Conservation (phyloP, 2,113 vertebrate species). For the Electrona antarctica region DNA sequence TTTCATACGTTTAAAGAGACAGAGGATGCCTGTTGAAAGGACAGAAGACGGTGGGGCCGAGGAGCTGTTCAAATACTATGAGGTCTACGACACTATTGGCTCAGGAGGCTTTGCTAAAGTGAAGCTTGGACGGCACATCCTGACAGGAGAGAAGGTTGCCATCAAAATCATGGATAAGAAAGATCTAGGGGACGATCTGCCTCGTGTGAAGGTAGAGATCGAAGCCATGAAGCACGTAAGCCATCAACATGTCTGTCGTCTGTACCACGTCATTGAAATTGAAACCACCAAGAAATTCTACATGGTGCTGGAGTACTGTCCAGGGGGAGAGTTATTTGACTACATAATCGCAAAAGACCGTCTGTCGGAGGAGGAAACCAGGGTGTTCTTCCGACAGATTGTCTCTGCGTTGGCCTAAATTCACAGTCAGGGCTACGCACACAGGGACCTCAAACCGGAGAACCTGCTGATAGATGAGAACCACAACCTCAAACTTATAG, state of each 20-base stretch:
- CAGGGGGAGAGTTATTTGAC: slow-evolving; percentile 95
- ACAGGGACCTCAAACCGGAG: slow-evolving; percentile 96
- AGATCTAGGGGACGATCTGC: slow-evolving; percentile 90
- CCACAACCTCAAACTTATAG: slow-evolving; percentile 94
- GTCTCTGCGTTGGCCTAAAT: slow-evolving; percentile 92
- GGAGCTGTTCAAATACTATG: slow-evolving; percentile 76
- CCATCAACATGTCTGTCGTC: slow-evolving; percentile 91
- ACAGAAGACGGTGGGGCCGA: slow-evolving; percentile 58
- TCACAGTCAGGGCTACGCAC: slow-evolving; percentile 92
- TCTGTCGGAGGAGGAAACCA: slow-evolving; percentile 89
- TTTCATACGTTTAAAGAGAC: too few relatives aligned
- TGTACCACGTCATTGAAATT: slow-evolving; percentile 95
- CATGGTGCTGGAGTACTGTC: slow-evolving; percentile 95
- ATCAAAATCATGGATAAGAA: slow-evolving; percentile 97
- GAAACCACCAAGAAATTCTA: slow-evolving; percentile 92
- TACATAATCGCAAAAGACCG: slow-evolving; percentile 94
- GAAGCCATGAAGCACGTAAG: slow-evolving; percentile 93
- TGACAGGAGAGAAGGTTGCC: slow-evolving; percentile 93
- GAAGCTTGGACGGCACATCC: slow-evolving; percentile 87
- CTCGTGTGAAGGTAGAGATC: slow-evolving; percentile 91
- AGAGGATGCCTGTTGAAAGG: slow-evolving; percentile 74
- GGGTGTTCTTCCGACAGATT: slow-evolving; percentile 92
- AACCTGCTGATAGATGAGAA: slow-evolving; percentile 91
- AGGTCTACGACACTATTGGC: slow-evolving; percentile 81
- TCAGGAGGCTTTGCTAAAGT: slow-evolving; percentile 98